Evolutionary conservation across 2,797 vertebrate genomes (phyloP).

Genomic region (Cynopterus sphinx): DNA sequence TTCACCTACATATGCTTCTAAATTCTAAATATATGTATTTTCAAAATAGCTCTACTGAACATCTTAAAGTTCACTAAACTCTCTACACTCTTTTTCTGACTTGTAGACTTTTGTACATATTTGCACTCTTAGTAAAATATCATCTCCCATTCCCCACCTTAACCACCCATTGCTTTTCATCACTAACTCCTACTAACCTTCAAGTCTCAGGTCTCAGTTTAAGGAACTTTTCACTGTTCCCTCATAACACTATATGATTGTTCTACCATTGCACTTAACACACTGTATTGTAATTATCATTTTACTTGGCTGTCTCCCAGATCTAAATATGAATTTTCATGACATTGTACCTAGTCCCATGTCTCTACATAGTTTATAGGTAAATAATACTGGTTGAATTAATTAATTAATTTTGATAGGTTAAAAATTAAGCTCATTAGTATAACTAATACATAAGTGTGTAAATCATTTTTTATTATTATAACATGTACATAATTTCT

Average conservation of each 20-base stretch:
- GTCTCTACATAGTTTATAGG: not conserved
- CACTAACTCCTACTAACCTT: not conserved
- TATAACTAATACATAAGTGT: not conserved
- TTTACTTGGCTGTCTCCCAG: not conserved
- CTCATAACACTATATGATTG: not conserved
- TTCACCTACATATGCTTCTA: not conserved
- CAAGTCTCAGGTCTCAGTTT: not conserved
- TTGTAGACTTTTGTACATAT: not conserved
- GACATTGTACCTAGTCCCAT: not conserved
- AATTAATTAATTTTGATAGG: not conserved
- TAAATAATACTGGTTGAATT: not conserved
- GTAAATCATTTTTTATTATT: not conserved
- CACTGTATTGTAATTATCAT: not conserved
- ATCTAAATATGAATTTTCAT: not conserved
- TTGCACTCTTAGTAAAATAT: not conserved
- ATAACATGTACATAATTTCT: slow-evolving; percentile 5
- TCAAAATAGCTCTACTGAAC: not conserved
- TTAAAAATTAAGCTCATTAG: not conserved
- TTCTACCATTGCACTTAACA: not conserved
- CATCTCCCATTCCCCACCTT: not conserved
- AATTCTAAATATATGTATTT: not conserved
- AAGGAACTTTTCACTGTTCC: not conserved
- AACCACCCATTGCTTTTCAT: not conserved
- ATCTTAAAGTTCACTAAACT: not conserved
- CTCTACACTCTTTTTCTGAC: not conserved